Conservation (phyloP, 2,888 invertebrate genomes). For the Caenorhabditis virilis region DNA sequence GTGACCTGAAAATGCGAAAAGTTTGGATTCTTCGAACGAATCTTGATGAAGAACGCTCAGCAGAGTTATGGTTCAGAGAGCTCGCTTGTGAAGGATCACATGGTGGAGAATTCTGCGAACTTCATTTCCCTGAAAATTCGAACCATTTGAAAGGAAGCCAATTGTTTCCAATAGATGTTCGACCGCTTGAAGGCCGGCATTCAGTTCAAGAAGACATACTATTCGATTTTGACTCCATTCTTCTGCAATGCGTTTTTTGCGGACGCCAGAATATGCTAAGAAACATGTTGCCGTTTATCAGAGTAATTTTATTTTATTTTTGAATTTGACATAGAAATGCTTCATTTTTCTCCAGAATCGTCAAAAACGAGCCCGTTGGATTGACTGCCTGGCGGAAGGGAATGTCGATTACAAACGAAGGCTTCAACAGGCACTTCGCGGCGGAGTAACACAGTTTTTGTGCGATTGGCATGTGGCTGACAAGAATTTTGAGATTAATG, state of each 20-base stretch:
- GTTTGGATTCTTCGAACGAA: conserved; percentile 47
- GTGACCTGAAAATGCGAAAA: conserved; percentile 43
- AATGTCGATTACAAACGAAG: conserved; percentile 16
- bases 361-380: conserved; percentile 23
- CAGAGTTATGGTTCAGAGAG: conserved; percentile 43
- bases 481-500: conserved; percentile 45
- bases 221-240: conserved; percentile 43
- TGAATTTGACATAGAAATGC: background rate
- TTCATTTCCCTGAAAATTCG: conserved; percentile 40
- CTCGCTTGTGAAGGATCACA: conserved; percentile 44
- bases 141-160: conserved; percentile 38
- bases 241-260: conserved; percentile 43
- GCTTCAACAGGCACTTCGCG: conserved; percentile 14
- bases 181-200: conserved; percentile 34
- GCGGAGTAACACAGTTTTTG: conserved; percentile 44
- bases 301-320: conserved; percentile 9
- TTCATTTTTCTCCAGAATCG: conserved; percentile 22
- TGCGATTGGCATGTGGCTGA: conserved; percentile 46
- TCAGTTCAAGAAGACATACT: conserved; percentile 38
- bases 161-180: conserved; percentile 24
- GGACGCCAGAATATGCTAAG: conserved; percentile 18
- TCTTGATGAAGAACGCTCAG: conserved; percentile 44
- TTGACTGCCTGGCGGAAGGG: conserved; percentile 20
- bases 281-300: conserved; percentile 41
- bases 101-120: conserved; percentile 43